Percentiles rank a stretch among this genome's conserved stretches.
Conservation (phyloP, 2,888 invertebrate species). For the Megamerina dolium region DNA sequence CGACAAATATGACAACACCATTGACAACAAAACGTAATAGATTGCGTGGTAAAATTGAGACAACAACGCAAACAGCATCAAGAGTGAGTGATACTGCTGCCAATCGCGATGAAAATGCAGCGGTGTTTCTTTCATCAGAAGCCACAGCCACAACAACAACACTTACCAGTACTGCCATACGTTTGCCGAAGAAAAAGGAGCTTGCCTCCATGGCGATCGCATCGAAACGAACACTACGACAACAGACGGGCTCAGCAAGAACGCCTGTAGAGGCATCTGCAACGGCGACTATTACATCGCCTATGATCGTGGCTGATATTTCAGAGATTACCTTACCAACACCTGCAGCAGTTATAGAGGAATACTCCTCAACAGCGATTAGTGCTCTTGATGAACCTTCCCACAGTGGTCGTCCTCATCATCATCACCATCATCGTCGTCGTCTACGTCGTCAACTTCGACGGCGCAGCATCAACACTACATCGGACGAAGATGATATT, state of each 20-base stretch:
- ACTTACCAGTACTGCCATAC: constrained; percentile 1
- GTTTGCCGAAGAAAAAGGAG: neutral
- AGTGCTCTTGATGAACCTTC: neutral
- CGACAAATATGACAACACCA: neutral
- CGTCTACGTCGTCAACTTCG: neutral
- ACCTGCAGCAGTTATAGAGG: neutral
- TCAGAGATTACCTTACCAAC: constrained; percentile 11
- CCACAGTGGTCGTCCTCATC: no score
- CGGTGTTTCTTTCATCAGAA: neutral
- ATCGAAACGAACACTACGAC: neutral
- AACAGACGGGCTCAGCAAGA: neutral
- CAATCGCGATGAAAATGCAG: no score
- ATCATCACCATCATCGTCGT: no score
- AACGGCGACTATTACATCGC: constrained; percentile 1
- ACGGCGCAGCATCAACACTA: neutral
- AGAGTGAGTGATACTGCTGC: neutral
- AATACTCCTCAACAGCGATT: neutral
- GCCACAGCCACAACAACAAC: constrained; percentile 2
- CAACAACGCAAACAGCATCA: neutral
- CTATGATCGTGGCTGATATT: constrained; percentile 11
- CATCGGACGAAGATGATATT: neutral
- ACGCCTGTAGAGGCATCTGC: neutral
- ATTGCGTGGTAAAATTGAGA: no score
- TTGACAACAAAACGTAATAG: neutral
- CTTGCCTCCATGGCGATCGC: neutral